Base-by-base conservation (phyloP, 2,888 invertebrate species). In the Drosophila rellima region DNA sequence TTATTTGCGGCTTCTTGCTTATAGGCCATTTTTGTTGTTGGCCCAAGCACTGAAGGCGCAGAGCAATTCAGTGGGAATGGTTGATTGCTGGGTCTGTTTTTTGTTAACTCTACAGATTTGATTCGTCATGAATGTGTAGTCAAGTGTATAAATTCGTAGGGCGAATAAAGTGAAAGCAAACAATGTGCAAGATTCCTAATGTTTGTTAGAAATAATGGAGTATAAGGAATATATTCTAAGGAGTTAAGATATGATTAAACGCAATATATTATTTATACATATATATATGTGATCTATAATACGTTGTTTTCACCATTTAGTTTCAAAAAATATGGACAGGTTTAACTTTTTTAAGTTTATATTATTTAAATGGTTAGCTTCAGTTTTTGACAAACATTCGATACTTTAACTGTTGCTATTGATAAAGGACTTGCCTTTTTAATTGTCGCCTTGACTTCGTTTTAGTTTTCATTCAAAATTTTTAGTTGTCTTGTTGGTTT, bases 1-100 rank as follows among this genome's bases (percentile, higher is more conserved):
- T 73, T 74, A 50, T 65, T 17, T 26, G 40, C n/a, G 2, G 13
- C n/a, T 40, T n/a, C 29, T 48, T 52, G 57, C 48, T 65, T 76
- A 62, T 55, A 44, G 45, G 40, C 44, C 54, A 45, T 20, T n/a
- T 31, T 52, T 52, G 42, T 20, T 45, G 37, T 17, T 45, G 42
- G 39, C 40, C 29, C 75, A 59, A 60, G 39, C 55, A 54, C 40
- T 18, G 18, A 11, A 44, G 29, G 5, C 48, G n/a, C 17, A 45
- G 47, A 29, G 2, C 8, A 29, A 2, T 47, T 17, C 5, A 18
- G 11, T 10, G 7, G 18, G 13, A 47, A 31, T 48, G 2, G 11
- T 48, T 47, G 54, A 55, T 55, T 59, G 17, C 51, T 13, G 20
- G 10, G 0, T 48, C 23, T 20, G 3, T 4, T 3, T 42, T 23